Percentiles rank a stretch among this genome's conserved stretches.
Evolutionary conservation across 2,888 invertebrate genomes (phyloP).

Genomic region (Lasioglossum calceatum): DNA sequence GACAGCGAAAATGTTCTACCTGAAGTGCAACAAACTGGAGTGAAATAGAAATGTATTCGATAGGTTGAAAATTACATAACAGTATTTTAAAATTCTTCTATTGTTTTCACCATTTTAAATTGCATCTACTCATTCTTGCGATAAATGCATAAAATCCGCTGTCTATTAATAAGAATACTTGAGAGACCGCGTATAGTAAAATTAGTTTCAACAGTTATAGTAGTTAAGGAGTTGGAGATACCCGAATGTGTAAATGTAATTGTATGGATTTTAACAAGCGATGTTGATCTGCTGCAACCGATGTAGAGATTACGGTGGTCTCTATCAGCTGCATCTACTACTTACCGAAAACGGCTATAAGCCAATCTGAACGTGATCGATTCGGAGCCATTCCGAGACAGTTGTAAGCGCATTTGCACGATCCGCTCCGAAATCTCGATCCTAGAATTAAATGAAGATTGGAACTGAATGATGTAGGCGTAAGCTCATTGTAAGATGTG

Average conservation of each 20-base stretch:
- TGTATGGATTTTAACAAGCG: background rate
- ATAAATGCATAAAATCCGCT: no score
- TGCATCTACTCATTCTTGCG: no score
- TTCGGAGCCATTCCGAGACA: slow-evolving; percentile 45
- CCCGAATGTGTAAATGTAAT: background rate
- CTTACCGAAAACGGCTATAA: slow-evolving; percentile 27
- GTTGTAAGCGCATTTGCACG: slow-evolving; percentile 45
- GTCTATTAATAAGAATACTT: no score
- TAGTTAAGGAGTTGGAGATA: background rate
- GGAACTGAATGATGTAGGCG: background rate
- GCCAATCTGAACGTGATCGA: slow-evolving; percentile 46
- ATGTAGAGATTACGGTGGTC: slow-evolving; percentile 47
- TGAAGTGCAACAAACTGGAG: no score
- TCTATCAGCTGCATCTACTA: slow-evolving; percentile 40
- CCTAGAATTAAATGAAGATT: background rate
- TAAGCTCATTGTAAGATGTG: no score
- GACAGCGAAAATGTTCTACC: no score
- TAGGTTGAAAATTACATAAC: no score
- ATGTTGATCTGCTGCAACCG: no score
- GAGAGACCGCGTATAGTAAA: background rate
- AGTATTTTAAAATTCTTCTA: no score
- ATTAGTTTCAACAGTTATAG: background rate
- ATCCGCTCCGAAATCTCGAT: slow-evolving; percentile 18
- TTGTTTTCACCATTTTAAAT: no score
- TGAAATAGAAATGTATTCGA: no score